Conservation (phyloP, 2,113 vertebrate species). For the Heptranchias perlo region DNA sequence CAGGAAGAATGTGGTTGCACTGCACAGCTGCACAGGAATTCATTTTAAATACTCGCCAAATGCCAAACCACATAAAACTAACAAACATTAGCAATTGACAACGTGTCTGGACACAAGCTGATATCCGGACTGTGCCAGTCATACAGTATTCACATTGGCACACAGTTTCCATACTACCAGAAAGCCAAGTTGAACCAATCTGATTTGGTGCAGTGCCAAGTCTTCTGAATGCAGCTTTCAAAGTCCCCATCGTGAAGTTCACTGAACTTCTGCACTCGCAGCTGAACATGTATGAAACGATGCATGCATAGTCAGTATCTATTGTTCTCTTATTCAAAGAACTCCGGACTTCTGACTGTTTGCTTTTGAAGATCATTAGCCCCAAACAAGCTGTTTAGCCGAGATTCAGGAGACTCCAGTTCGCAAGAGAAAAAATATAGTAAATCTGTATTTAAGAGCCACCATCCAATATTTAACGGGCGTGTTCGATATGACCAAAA, state of each 20-base stretch:
- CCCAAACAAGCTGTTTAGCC: background rate
- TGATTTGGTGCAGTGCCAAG: background rate
- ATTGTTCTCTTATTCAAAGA: background rate
- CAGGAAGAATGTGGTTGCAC: background rate
- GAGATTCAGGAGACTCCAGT: background rate
- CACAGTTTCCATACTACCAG: background rate
- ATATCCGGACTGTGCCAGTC: background rate
- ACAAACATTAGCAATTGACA: background rate
- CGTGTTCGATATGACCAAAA: background rate
- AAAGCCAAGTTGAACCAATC: background rate
- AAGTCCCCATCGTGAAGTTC: background rate
- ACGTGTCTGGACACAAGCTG: background rate
- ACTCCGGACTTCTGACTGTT: background rate
- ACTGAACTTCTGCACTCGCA: background rate
- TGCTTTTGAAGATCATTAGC: background rate
- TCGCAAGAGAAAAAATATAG: background rate
- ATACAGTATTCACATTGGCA: background rate
- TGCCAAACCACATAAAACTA: background rate
- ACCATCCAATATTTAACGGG: background rate
- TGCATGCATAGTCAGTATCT: background rate
- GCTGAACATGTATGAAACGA: background rate
- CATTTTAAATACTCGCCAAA: conserved; percentile 7
- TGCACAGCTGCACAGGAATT: background rate
- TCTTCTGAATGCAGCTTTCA: background rate
- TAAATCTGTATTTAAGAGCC: background rate